A percentile compares a stretch with the other conserved stretches of the same genome.
Conservation (phyloP, 2,113 vertebrate species). For the Dipodomys stephensi region DNA sequence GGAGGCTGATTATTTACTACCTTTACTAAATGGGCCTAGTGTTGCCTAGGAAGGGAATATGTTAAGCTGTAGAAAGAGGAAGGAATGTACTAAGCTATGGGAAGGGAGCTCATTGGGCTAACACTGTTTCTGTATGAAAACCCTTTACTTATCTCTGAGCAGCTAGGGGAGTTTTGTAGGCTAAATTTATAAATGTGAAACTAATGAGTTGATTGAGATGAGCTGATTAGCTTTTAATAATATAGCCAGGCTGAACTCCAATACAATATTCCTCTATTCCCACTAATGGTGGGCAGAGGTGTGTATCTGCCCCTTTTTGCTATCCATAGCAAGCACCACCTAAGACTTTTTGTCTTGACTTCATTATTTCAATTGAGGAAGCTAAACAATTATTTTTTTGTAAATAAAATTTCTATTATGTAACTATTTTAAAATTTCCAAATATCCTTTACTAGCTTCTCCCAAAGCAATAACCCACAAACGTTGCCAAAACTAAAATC, state of each 20-base stretch:
- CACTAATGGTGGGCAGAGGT: not conserved
- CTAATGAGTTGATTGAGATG: not conserved
- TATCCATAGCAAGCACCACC: not conserved
- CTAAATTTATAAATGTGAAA: not conserved
- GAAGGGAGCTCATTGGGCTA: too few species aligned
- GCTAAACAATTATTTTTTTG: not conserved
- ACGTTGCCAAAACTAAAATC: not conserved
- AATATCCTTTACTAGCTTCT: too few species aligned
- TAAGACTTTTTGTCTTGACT: not conserved
- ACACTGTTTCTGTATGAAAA: not conserved
- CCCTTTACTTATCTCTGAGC: not conserved
- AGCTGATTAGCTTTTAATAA: not conserved
- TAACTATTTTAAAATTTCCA: not conserved
- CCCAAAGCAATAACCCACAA: not conserved
- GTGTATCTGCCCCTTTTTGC: not conserved
- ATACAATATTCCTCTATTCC: not conserved
- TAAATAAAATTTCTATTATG: not conserved
- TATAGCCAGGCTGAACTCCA: not conserved
- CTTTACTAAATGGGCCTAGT: too few species aligned
- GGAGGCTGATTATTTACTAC: too few species aligned
- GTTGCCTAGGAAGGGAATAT: too few species aligned
- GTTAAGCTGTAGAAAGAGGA: too few species aligned
- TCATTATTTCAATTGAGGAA: not conserved
- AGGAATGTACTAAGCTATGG: too few species aligned
- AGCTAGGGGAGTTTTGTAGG: not conserved